Evolutionary conservation across 1,140 invertebrate genomes (phyloP).

Genomic region (Drosophila leontia): DNA sequence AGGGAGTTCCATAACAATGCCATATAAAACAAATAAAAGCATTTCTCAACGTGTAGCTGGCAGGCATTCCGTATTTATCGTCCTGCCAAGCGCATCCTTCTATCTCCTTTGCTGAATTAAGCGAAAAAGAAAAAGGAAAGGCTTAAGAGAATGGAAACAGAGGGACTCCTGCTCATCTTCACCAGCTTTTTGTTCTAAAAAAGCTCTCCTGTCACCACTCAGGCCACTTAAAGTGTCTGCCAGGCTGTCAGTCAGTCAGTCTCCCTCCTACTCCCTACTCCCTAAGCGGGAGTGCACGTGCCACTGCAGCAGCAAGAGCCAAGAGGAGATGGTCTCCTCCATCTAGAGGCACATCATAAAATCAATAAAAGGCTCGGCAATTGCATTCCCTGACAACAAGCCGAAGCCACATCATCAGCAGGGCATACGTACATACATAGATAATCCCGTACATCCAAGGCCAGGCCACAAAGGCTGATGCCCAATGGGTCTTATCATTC

Average conservation of each 20-base stretch:
- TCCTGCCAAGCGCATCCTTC: constrained; percentile 1
- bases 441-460: constrained; percentile 28
- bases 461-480: constrained; percentile 34
- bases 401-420: constrained; percentile 41
- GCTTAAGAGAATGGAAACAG: background rate
- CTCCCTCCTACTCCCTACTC: background rate
- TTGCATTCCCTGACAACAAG: constrained; percentile 54
- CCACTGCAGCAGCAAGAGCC: constrained; percentile 22
- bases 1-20: constrained; percentile 17
- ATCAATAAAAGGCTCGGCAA: constrained; percentile 78
- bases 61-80: constrained; percentile 5
- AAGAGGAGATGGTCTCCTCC: constrained; percentile 15
- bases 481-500: constrained; percentile 40
- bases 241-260: constrained; percentile 10
- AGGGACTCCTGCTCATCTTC: background rate
- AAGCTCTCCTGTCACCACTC: constrained; percentile 43
- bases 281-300: constrained; percentile 60
- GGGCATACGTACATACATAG: background rate
- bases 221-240: constrained; percentile 40
- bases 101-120: constrained; percentile 12
- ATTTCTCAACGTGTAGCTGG: constrained; percentile 13
- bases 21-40: background rate
- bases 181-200: constrained; percentile 1
- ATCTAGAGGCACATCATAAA: constrained; percentile 48
- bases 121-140: constrained; percentile 16